Percentiles rank a stretch among this genome's conserved stretches.
Conservation (phyloP, 2,113 vertebrate species). For the Alces alces region DNA sequence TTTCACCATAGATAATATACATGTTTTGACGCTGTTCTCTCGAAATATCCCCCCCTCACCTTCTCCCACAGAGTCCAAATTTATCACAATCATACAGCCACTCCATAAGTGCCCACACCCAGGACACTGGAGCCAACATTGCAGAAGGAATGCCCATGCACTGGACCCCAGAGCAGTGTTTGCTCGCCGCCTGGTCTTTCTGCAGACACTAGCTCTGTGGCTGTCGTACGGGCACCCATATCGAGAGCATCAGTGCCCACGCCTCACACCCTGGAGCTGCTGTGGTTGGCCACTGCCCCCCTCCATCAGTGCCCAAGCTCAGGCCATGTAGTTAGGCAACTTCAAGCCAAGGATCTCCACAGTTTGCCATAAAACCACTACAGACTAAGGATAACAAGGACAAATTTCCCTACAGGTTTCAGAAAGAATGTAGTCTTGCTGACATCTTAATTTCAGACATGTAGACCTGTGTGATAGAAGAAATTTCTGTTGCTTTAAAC, state of each 20-base stretch:
- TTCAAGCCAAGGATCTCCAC: background rate
- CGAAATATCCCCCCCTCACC: too few relatives aligned
- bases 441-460: background rate
- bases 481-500: background rate
- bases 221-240: rapidly evolving
- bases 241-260: background rate
- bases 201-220: background rate
- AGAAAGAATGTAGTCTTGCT: background rate
- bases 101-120: background rate
- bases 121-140: background rate
- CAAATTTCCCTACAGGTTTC: background rate
- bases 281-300: background rate
- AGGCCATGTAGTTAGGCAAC: background rate
- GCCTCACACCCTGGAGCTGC: background rate
- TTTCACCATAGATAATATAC: too few relatives aligned
- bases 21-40: too few relatives aligned
- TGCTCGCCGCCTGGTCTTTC: background rate
- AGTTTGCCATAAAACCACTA: background rate
- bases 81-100: background rate
- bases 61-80: too few relatives aligned
- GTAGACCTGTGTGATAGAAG: background rate
- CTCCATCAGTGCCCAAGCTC: background rate
- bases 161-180: background rate
- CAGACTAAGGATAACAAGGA: background rate
- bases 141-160: rapidly evolving